Evolutionary conservation across 1,140 invertebrate genomes (phyloP).

Genomic region (Formica selysi): DNA sequence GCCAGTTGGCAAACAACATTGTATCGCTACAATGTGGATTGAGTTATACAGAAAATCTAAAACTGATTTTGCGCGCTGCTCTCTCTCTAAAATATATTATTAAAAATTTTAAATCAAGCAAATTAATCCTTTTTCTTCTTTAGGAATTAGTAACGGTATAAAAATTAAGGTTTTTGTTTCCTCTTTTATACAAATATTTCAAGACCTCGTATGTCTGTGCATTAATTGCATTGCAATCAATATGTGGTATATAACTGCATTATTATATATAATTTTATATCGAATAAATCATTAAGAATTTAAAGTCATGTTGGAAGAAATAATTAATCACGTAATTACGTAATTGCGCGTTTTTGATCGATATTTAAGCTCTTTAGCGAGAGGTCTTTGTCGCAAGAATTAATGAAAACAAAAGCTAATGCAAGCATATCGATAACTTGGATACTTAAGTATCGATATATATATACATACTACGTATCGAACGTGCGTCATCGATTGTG

Average conservation of each 20-base stretch:
- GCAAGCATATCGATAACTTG: background rate
- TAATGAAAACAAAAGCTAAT: conserved; percentile 5
- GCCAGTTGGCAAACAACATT: background rate
- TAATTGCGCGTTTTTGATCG: background rate
- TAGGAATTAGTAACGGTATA: background rate
- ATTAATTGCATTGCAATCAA: background rate
- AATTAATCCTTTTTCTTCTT: background rate
- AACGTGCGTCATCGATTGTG: conserved; percentile 10
- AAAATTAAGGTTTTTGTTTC: background rate
- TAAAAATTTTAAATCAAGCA: background rate
- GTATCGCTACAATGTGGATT: background rate
- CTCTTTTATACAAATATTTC: background rate
- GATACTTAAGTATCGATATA: background rate
- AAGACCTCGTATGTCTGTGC: too few relatives aligned
- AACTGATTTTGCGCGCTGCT: conserved; percentile 17
- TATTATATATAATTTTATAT: background rate
- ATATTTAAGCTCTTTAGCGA: background rate
- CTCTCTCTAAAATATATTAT: background rate
- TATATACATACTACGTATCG: background rate
- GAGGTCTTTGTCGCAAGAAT: background rate
- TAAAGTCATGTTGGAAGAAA: background rate
- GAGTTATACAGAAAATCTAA: conserved; percentile 3
- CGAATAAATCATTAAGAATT: background rate
- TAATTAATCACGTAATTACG: background rate
- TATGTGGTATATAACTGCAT: background rate